Percentiles rank a stretch among this genome's conserved stretches.
These are phyloP conservation scores for Australoheros facetus DNA, from an alignment of 2,797 vertebrate genomes.

Conservation along the genomic window DNA sequence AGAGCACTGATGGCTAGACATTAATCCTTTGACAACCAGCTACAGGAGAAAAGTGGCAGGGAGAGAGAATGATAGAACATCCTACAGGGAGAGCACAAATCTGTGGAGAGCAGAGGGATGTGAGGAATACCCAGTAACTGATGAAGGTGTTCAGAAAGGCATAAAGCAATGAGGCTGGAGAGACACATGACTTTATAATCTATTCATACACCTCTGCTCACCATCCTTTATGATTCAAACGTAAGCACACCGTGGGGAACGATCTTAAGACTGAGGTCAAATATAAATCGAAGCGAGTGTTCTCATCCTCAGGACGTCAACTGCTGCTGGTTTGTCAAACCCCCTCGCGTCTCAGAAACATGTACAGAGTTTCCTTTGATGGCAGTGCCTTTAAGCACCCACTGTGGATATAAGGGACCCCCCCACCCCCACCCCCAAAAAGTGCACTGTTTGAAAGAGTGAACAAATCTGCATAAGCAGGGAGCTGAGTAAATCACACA, in stretches of 20 bases:
- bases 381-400: not conserved
- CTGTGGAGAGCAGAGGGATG: not conserved
- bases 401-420: not conserved
- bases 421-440: not conserved
- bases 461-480: not conserved
- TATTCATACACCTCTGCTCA: not conserved
- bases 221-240: not conserved
- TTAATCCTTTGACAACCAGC: not conserved
- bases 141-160: not conserved
- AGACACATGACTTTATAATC: not conserved
- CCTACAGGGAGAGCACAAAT: not conserved
- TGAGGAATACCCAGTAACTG: not conserved
- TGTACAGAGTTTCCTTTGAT: not conserved
- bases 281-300: not conserved
- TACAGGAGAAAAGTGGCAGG: too few species aligned
- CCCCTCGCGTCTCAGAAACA: not conserved
- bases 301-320: not conserved
- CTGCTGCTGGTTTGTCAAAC: slow-evolving; percentile 2
- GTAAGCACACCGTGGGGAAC: not conserved
- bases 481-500: not conserved
- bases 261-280: not conserved
- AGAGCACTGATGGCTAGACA: not conserved
- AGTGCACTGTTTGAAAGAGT: not conserved
- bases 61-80: not conserved
- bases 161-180: not conserved